Base-by-base conservation (phyloP, 1,140 invertebrate genomes). In the Drosophila serrata region DNA sequence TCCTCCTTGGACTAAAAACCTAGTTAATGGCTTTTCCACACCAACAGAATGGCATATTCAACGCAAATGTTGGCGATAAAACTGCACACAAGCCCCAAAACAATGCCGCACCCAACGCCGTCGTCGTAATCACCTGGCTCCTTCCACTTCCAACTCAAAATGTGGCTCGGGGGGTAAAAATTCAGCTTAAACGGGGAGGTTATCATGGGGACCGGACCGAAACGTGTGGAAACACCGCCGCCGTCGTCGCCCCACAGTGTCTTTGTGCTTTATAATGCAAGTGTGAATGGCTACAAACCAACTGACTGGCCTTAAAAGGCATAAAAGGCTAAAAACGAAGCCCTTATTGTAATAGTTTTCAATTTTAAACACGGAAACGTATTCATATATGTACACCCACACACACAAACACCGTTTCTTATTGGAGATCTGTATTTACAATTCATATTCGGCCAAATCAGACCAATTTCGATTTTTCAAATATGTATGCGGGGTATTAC, bases 381-480 rank as follows among this genome's bases (percentile, higher is more conserved):
- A 57, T 37, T 57, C 17, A 31, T 22, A 27, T 31, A 58, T 15
- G 9, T 13, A 59, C 27, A 31, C 33, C 29, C 27, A 39, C 27
- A 22, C 12, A 57, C 6, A 27, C 8, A 51, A 33, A 15, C 6
- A 9, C 6, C 17, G 9, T 46, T 45, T 70, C 65, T 15, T 58
- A 58, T 72, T 58, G 51, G 51, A 60, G 9, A 48, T 49, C 42
- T 27, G 24, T 40, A 69, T 58, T 58, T 27, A 39, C 65, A 46
- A 57, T 29, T 57, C 61, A 63, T 58, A 58, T 56, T 72, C 42
- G 43, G 43, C 40, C 12, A 65, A 65, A 31, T 43, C 40, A 33
- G 27, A 43, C 15, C 27, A 56, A 40, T 49, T 73, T 73, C 69
- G 69, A 73, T 73, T 73, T 73, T 73, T 73, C 69, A 72, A 72